Conservation (phyloP, 2,888 invertebrate genomes). For the Scaeva pyrastri region DNA sequence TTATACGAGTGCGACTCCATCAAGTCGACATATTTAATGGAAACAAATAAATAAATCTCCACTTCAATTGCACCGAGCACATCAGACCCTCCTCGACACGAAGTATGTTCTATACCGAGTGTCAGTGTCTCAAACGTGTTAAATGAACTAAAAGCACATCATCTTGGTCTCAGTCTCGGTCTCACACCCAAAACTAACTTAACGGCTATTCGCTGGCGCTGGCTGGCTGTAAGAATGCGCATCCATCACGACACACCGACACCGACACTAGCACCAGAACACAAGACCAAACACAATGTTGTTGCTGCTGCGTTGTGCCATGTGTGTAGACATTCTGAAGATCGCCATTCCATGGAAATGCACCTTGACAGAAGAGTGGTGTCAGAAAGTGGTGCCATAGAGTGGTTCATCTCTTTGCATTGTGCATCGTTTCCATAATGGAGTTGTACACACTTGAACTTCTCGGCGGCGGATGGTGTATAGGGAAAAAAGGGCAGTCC, state of each 20-base stretch:
- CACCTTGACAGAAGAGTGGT: conserved; percentile 38
- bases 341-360: conserved; percentile 57
- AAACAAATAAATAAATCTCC: conserved; percentile 64
- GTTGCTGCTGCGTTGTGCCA: neutral
- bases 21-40: conserved; percentile 25
- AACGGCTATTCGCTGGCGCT: too few species aligned
- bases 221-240: conserved; percentile 32
- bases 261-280: neutral
- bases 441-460: conserved; percentile 61
- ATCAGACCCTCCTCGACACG: conserved; percentile 4
- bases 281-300: neutral
- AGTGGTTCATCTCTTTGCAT: neutral
- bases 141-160: conserved; percentile 48
- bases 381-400: neutral
- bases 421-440: conserved; percentile 21
- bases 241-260: conserved; percentile 62
- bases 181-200: conserved; percentile 1
- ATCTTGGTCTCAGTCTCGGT: too few species aligned
- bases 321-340: conserved; percentile 40
- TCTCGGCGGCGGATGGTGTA: conserved; percentile 8
- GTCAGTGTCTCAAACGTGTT: conserved; percentile 34
- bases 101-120: neutral
- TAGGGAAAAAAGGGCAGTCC: conserved; percentile 31
- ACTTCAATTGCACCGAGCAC: conserved; percentile 20
- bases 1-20: neutral